Base-by-base conservation (phyloP, 2,888 invertebrate species). In the Hyles lineata region DNA sequence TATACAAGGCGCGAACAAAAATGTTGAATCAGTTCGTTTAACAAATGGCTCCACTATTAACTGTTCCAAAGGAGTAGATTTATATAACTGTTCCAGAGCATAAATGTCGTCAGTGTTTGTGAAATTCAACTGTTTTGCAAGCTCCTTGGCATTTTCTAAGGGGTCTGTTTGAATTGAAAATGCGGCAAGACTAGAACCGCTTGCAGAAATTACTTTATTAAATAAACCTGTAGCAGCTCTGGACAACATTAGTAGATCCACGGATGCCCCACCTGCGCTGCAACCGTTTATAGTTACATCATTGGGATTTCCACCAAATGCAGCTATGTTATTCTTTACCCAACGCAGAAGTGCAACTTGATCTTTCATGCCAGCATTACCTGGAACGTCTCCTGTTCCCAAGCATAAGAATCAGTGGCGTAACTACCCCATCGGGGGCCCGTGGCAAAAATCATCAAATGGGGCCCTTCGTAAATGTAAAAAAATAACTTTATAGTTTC, bases 331-430 rank as follows among this genome's bases (percentile, higher is more conserved):
- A 19, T 81, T 76, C 15, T 83, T 77, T 0, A 89, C 86, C 89
- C 88, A 89, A 0, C 81, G 80, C 1, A 89, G 72, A 0, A 82
- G 72, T 0, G 85, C 83, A 4, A 88, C 80, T 77, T 86, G 86
- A 70, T 89, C 88, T 70, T 87, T 88, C 83, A 88, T 81, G 0
- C 87, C 87, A 8, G 85, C 88, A 60, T 88, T 88, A 1, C 88
- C 87, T 0, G 88, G 87, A 6, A 70, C 71, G n/a, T 82, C 82
- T 25, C 82, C 73, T 0, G 86, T 87, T 0, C 87, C 85, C 0
- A 86, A 78, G 63, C 86, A 84, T 5, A 87, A 72, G 67, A 85
- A 85, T 0, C 86, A 86, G 21, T 80, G 80, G n/a, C n/a, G n/a
- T n/a, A n/a, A n/a, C n/a, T n/a, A n/a, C n/a, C n/a, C n/a, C n/a